A percentile compares a stretch with the other conserved stretches of the same genome.
phyloP scores from a whole-genome alignment of 2,113 vertebrate species.

The Clupea harengus region DNA sequence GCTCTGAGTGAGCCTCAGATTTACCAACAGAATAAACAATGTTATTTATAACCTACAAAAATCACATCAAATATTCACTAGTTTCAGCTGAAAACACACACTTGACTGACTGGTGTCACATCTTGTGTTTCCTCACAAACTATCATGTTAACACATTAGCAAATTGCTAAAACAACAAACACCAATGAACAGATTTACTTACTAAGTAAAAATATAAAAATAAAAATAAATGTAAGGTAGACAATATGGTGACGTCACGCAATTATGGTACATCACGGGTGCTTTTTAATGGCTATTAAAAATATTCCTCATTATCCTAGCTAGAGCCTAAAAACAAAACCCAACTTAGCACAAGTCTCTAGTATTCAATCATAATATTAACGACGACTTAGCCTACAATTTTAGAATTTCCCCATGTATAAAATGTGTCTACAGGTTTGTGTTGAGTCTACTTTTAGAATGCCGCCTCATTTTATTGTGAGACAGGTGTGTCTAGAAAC shows the following conservation, averaged over 20 bases:
- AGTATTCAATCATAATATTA: too few species aligned
- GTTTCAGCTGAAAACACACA: neutral
- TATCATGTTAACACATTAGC: neutral
- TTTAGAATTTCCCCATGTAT: neutral
- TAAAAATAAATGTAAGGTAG: neutral
- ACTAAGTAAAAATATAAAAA: neutral
- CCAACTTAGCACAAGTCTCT: neutral
- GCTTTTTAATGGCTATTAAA: too few species aligned
- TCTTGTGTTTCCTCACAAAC: neutral
- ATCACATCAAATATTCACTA: neutral
- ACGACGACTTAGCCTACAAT: neutral
- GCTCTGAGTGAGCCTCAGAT: neutral
- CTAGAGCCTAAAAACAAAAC: neutral
- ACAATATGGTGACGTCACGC: too few species aligned
- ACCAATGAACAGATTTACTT: neutral
- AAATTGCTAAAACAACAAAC: neutral
- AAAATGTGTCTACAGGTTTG: neutral
- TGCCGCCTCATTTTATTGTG: neutral
- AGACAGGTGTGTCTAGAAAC: neutral
- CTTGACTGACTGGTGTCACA: neutral
- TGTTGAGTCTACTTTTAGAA: neutral
- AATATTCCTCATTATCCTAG: neutral
- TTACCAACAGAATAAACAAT: constrained; percentile 11
- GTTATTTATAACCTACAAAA: constrained; percentile 13
- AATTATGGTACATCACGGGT: too few species aligned